Percentiles rank a stretch among this genome's conserved stretches.
These are phyloP conservation scores for Puffinus mauretanicus DNA, from an alignment of 2,113 vertebrate genomes.

Conservation along the genomic window DNA sequence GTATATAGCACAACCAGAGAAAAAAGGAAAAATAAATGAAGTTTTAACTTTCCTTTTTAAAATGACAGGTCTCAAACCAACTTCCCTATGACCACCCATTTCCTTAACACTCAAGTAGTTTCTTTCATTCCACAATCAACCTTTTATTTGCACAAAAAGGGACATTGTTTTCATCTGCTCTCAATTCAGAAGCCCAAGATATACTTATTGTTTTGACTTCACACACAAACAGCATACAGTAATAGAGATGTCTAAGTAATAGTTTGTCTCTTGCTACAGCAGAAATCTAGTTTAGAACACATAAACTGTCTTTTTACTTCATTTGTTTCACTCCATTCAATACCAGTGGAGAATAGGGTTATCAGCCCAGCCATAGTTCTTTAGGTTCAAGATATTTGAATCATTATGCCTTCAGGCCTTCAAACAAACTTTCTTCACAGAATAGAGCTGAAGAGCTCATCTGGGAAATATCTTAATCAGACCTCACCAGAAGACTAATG, in stretches of 20 bases:
- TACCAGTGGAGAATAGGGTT: background rate
- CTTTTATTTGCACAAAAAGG: background rate
- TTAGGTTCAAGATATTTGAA: background rate
- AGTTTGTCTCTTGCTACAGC: background rate
- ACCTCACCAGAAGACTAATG: background rate
- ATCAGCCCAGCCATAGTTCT: background rate
- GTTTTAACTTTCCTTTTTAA: background rate
- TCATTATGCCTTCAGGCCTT: background rate
- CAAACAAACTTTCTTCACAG: background rate
- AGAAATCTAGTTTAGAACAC: background rate
- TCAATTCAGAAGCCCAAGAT: too few species aligned
- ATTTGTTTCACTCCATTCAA: background rate
- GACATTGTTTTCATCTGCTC: background rate
- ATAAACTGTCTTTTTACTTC: background rate
- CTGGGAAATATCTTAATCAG: background rate
- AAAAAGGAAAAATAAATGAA: background rate
- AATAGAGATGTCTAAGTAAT: background rate
- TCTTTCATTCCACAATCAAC: background rate
- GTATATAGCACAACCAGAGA: background rate
- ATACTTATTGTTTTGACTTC: too few species aligned
- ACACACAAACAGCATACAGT: background rate
- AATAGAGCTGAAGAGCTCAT: background rate
- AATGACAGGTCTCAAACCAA: background rate
- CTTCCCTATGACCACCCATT: background rate
- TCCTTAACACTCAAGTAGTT: background rate